Base-by-base conservation (phyloP, 2,888 invertebrate species). In the Eupsilia transversa region DNA sequence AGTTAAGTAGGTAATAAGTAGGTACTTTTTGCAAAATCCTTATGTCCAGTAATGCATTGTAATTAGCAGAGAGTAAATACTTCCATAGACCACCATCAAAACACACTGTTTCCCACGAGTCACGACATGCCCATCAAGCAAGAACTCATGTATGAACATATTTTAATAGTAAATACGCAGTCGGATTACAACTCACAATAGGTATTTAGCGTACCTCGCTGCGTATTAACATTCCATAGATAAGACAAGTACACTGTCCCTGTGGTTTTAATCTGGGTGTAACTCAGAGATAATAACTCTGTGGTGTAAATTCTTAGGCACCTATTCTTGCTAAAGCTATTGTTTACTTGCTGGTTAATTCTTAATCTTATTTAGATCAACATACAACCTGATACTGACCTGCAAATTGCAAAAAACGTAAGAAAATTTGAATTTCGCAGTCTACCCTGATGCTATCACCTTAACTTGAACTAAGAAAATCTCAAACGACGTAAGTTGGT, bases 141-240 rank as follows among this genome's bases (percentile, higher is more conserved):
- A 57, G 23, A 66, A 61, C 30, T 49, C 7, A 23, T 38, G 52
- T 59, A 70, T 30, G 27, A 46, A 68, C 5, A 14, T 67, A 77
- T 59, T 27, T 46, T 57, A 77, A 43, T 63, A 67, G 64, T 77
- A 65, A 46, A 46, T 71, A 63, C 52, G 79, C 52, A 78, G 75
- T 80, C 77, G 64, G 80, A 77, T 83, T 86, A 85, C 65, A 67
- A 59, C 74, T 66, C 46, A 77, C 77, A 79, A 79, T 81, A 82
- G 80, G 78, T 86, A 86, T 81, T 80, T 83, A 82, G 73, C 68
- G 71, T 86, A 74, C 67, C 66, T 54, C 17, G 38, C 56, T 72
- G 65, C 75, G 84, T 87, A 87, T 89, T 89, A 91, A 88, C 83
- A 91, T 91, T 89, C 89, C 86, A 43, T 43, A 89, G 91, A 91